Base-by-base conservation (phyloP, 2,888 invertebrate species). In the Phaonia tiefii region DNA sequence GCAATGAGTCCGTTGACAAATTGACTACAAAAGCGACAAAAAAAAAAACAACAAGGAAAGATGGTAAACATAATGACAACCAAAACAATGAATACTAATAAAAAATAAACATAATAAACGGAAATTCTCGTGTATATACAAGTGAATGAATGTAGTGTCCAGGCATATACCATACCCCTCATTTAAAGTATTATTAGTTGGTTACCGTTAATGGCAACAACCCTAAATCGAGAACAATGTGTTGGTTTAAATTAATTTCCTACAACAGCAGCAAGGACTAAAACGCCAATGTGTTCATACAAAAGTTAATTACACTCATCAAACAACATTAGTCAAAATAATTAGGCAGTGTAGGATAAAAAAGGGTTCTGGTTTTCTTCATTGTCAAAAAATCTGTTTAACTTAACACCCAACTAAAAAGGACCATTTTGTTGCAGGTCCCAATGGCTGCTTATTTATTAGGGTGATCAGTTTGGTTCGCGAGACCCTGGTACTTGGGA, bases 231-330 rank as follows among this genome's bases (percentile, higher is more conserved):
- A 11, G n/a, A 17, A 60, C 25, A 58, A 37, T 39, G 60, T 60
- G 60, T 60, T 39, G 37, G 60, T 15, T 60, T 54, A 54, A 60
- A 60, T 60, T 60, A 60, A 60, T 60, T 60, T 31, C 60, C 25
- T 31, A 67, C 49, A 54, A 67, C n/a, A 67, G 42, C 1, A 54
- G 5, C 39, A 39, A 54, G n/a, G 8, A 13, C 69, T n/a, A n/a
- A 31, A 31, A 31, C 3, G 31, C 31, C 31, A 8, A 8, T 31
- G 31, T 15, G 39, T 31, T 63, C 63, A 54, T 54, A 42, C 15
- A 76, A 72, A 81, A 81, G 81, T 78, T 81, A 81, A 81, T 78
- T 78, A 81, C 75, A 71, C 77, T 81, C 77, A 81, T 81, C 81
- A 71, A 58, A 81, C 67, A 75, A 71, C 77, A 81, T 75, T 81